Evolutionary conservation across 2,888 invertebrate species (phyloP).

Genomic region (Baccha elongata): DNA sequence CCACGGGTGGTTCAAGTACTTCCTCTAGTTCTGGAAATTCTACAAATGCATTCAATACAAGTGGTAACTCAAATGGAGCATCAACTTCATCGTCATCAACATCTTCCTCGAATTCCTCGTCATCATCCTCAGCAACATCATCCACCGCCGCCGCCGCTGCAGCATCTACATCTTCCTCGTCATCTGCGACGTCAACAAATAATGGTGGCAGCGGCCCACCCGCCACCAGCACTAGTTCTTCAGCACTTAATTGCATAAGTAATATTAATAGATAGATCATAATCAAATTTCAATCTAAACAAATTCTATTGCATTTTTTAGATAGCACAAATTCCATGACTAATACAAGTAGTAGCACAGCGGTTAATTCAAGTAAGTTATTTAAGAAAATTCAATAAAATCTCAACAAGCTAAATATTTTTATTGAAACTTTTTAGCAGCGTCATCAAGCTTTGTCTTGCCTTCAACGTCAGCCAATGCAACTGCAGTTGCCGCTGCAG

Average conservation of each 20-base stretch:
- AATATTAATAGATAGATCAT: constrained; percentile 5
- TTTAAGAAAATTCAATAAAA: constrained; percentile 21
- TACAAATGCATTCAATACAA: constrained; percentile 73
- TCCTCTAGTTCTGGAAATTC: constrained; percentile 60
- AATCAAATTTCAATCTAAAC: background rate
- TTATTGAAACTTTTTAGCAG: constrained; percentile 2
- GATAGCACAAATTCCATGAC: constrained; percentile 71
- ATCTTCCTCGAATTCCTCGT: constrained; percentile 56
- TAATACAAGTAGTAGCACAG: constrained; percentile 70
- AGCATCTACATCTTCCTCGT: constrained; percentile 73
- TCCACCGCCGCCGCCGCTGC: constrained; percentile 65
- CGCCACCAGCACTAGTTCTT: constrained; percentile 67
- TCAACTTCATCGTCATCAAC: constrained; percentile 68
- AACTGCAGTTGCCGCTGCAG: constrained; percentile 74
- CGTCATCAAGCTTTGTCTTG: constrained; percentile 66
- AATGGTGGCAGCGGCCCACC: constrained; percentile 38
- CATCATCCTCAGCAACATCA: constrained; percentile 69
- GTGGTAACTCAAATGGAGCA: constrained; percentile 60
- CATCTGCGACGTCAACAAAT: constrained; percentile 56
- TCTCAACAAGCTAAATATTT: constrained; percentile 36
- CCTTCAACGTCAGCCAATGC: constrained; percentile 74
- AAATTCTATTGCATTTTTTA: constrained; percentile 10
- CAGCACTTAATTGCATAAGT: constrained; percentile 70
- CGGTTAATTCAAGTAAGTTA: constrained; percentile 55
- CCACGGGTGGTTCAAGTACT: constrained; percentile 67